Base-by-base conservation (phyloP, 2,113 vertebrate genomes). In the Sarotherodon lohbergeri region DNA sequence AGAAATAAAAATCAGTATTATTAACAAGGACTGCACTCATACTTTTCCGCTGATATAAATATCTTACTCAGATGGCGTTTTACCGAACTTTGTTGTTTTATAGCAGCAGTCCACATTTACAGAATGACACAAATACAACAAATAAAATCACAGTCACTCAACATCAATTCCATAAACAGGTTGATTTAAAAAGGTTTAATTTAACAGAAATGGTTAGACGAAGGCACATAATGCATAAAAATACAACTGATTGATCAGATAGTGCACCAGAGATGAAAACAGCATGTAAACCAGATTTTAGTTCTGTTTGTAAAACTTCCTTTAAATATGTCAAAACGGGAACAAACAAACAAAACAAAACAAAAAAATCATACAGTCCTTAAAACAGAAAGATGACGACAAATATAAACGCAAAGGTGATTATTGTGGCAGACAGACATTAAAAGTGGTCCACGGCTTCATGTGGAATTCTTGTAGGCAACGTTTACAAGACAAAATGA, bases 131-230 rank as follows among this genome's bases (percentile, higher is more conserved):
- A 32, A 80, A 89, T 19, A 11, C 3, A 1, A 73, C 8, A 68
- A 59, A 80, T 3, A 5, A 24, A 52, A 61, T n/a, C 19, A 2
- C 22, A 76, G 43, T 17, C 19, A 6, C 32, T 12, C 41, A 78
- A 55, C n/a, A 54, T 10, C 13, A 78, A 71, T 29, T 82, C 14
- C 2, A 87, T 24, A 13, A 43, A 54, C 9, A 32, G 2, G 6
- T 68, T 89, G 87, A 94, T 94, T 78, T 95, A 85, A 94, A 95
- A 96, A 93, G 56, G 22, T 36, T 96, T 96, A 95, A 95, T 95
- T 94, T 94, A 95, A 94, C 88, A 94, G 86, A 91, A 89, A 93
- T 82, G 66, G 56, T 92, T 80, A 94, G 93, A 93, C 92, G 84
- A 96, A 96, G 94, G 94, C 95, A 95, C 94, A 10, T 92, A 85